A percentile compares a stretch with the other conserved stretches of the same genome.
Conservation (phyloP, 2,113 vertebrate genomes). For the pig (Sus scrofa) region DNA sequence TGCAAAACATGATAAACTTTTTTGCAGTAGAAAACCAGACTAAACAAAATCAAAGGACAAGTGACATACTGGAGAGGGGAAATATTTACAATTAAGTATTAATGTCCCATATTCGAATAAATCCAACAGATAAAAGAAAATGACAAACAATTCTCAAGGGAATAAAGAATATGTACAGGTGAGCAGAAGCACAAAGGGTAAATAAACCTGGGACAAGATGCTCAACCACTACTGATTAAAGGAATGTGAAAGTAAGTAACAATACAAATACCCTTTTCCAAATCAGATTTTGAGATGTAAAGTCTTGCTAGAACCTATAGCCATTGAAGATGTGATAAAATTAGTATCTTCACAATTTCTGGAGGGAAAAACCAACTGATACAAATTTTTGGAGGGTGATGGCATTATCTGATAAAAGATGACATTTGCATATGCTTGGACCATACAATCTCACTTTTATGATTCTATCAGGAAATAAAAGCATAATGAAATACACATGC, state of each 20-base stretch:
- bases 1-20: neutral
- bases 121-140: neutral
- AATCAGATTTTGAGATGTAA: neutral
- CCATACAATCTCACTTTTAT: neutral
- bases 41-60: neutral
- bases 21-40: slow-evolving; percentile 10
- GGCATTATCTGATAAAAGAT: neutral
- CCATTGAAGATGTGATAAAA: neutral
- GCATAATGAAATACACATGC: neutral
- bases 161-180: rapidly evolving
- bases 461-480: slow-evolving; percentile 41
- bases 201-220: neutral
- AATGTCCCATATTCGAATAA: neutral
- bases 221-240: neutral
- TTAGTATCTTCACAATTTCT: neutral
- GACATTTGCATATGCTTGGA: neutral
- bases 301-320: neutral
- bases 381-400: neutral
- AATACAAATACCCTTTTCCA: neutral
- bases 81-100: neutral
- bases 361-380: neutral
- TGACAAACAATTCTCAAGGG: neutral
- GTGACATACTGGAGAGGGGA: neutral
- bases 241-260: neutral
- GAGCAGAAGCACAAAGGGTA: neutral